Base-by-base conservation (phyloP, 2,888 invertebrate species). In the Aelia acuminata region DNA sequence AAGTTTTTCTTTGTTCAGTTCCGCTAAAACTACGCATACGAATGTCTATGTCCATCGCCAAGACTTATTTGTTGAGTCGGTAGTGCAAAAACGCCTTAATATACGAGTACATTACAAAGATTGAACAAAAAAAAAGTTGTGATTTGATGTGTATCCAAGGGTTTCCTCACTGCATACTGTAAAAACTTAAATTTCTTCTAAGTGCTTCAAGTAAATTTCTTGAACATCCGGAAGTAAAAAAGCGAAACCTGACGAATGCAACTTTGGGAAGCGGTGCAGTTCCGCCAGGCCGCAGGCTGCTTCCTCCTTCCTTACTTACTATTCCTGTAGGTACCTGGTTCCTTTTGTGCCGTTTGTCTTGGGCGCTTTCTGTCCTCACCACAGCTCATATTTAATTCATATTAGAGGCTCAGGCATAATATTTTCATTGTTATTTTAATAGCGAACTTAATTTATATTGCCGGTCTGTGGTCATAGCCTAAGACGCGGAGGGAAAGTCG, bases 361-460 rank as follows among this genome's bases (percentile, higher is more conserved):
- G 80, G 43, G 80, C 80, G 39, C 80, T 47, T 39, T 47, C 80
- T 47, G 80, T n/a, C n/a, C 80, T n/a, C n/a, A 43, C 3, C 4
- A 80, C 80, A 5, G n/a, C 47, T 43, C 0, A 80, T 80, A 13
- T 80, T 43, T 80, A 80, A 80, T 80, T 80, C 80, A 80, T 43
- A 22, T 13, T 43, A 13, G 43, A 3, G 13, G 3, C 43, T n/a
- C 3, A 13, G 43, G 80, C 13, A 80, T n/a, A 43, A 43, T 11
- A 47, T 80, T 80, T 43, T n/a, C 80, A 80, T 80, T 80, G 80
- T 80, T n/a, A 80, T 80, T 80, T 43, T 80, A 80, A 80, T 80
- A 80, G 13, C 11, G 80, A 4, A n/a, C 3, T 80, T 80, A 80
- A 80, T 80, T 80, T 43, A 80, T 80, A 80, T 43, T 80, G 80